Percentiles rank a stretch among this genome's conserved stretches.
Conservation (phyloP, 2,888 invertebrate species). For the Hylaea fasciaria region DNA sequence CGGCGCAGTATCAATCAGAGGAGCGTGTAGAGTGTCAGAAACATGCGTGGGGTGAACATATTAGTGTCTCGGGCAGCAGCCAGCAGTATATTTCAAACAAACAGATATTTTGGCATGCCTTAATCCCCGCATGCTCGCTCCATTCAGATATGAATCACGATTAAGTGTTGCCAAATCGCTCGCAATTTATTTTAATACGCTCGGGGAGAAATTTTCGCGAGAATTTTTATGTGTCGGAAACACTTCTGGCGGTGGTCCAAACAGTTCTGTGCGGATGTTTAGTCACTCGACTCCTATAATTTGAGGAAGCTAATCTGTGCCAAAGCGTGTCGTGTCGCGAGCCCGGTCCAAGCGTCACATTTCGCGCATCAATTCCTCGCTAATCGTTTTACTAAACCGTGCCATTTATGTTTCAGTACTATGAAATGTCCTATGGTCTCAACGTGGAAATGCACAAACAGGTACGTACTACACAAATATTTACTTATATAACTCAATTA, state of each 20-base stretch:
- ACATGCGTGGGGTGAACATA: conserved; percentile 55
- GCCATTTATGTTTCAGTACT: conserved; percentile 92
- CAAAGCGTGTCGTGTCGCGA: conserved; percentile 74
- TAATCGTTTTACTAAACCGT: conserved; percentile 67
- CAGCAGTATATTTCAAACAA: conserved; percentile 59
- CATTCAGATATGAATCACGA: conserved; percentile 82
- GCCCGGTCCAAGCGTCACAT: conserved; percentile 50
- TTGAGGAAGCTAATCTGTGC: conserved; percentile 81
- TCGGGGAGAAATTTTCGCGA: conserved; percentile 80
- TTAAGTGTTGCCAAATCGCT: conserved; percentile 85
- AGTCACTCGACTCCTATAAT: conserved; percentile 80
- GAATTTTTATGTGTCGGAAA: conserved; percentile 84
- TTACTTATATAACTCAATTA: not conserved
- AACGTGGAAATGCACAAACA: conserved; percentile 99
- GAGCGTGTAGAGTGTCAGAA: conserved; percentile 51
- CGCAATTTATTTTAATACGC: conserved; percentile 85
- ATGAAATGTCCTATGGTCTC: conserved; percentile 99
- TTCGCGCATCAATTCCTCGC: conserved; percentile 55
- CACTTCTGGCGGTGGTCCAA: conserved; percentile 80
- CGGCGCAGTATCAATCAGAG: conserved; percentile 47
- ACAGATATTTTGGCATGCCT: conserved; percentile 76
- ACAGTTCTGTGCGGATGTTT: conserved; percentile 80
- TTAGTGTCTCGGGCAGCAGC: conserved; percentile 56
- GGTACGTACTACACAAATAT: conserved; percentile 83
- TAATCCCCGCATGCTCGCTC: conserved; percentile 75